These are phyloP conservation scores for Cepaea nemoralis DNA, from an alignment of 1,140 invertebrate species.

Conservation along the genomic window DNA sequence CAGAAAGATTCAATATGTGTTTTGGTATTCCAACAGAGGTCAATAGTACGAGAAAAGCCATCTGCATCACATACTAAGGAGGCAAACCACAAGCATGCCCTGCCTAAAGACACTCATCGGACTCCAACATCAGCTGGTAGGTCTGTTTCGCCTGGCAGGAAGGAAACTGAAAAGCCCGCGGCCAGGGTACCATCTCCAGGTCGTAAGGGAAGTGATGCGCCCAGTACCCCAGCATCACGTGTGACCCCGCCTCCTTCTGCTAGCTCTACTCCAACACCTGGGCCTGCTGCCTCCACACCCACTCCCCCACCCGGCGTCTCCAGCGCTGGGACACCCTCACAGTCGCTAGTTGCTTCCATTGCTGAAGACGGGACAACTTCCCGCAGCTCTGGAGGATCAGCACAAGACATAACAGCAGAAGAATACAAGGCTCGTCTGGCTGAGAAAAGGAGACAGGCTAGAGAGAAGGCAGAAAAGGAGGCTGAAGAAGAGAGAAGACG, in stretches of 20 bases:
- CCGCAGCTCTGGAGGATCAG: background rate
- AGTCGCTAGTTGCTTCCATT: background rate
- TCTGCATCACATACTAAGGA: constrained; percentile 35
- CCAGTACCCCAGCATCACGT: constrained; percentile 40
- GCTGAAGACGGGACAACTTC: constrained; percentile 18
- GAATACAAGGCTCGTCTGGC: constrained; percentile 69
- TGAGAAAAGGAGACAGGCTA: constrained; percentile 65
- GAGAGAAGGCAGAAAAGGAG: constrained; percentile 68
- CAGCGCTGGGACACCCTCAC: constrained; percentile 25
- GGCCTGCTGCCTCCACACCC: constrained; percentile 28
- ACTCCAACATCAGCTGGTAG: background rate
- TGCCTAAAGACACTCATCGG: background rate
- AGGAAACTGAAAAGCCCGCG: background rate
- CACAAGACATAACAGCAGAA: constrained; percentile 53
- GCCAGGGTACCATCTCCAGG: background rate
- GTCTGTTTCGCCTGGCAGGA: constrained; percentile 16
- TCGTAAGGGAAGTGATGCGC: background rate
- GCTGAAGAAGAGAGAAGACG: constrained; percentile 65
- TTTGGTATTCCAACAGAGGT: background rate
- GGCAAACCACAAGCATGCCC: constrained; percentile 17
- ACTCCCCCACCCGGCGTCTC: constrained; percentile 27
- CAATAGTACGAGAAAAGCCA: constrained; percentile 34
- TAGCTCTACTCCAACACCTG: constrained; percentile 31
- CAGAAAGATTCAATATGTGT: background rate
- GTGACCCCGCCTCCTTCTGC: constrained; percentile 39